Base-by-base conservation (phyloP, 1,140 invertebrate genomes). In the Archivesica marissinica region DNA sequence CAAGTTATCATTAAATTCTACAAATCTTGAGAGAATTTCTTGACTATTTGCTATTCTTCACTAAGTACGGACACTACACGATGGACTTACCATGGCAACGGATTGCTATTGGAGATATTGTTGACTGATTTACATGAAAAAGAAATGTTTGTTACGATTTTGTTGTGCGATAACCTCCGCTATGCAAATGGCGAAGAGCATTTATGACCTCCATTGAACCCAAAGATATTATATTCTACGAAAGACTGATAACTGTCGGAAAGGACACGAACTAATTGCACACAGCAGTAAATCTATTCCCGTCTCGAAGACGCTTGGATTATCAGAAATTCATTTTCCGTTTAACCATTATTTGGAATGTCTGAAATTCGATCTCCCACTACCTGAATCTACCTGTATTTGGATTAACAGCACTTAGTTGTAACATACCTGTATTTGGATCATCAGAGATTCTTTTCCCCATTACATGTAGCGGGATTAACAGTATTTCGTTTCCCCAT, bases 171-270 rank as follows among this genome's bases (percentile, higher is more conserved):
- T 64, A 79, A 79, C 77, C 77, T 79, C 77, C 77, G 44, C 77
- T 41, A 76, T 79, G 77, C 77, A 79, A 79, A 79, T 79, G 77
- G 77, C 77, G 77, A 64, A 79, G 77, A 79, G 77, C 33, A 66
- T 25, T 50, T 61, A 66, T 35, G 33, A 59, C 61, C 15, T 35
- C 4, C 13, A 35, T 59, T 7, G 28, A 59, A 59, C 54, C 54
- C 54, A 59, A 59, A 59, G 6, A 7, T 15, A 7, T 2, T 35
- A 25, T 64, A 35, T 64, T 64, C 25, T 4, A 2, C 30, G 23
- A 72, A 70, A 70, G 66, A 11, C 23, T 1, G 6, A 47, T 23
- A 72, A 52, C 20, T 44, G 35, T 1, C 68, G n/a, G 2, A 72
- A 72, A 50, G 68, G 59, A 64, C n/a, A n/a, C n/a, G n/a, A n/a